Percentiles rank a stretch among this genome's conserved stretches.
These are phyloP conservation scores for Dynastes maya DNA, from an alignment of 2,888 invertebrate species.

Conservation along the genomic window DNA sequence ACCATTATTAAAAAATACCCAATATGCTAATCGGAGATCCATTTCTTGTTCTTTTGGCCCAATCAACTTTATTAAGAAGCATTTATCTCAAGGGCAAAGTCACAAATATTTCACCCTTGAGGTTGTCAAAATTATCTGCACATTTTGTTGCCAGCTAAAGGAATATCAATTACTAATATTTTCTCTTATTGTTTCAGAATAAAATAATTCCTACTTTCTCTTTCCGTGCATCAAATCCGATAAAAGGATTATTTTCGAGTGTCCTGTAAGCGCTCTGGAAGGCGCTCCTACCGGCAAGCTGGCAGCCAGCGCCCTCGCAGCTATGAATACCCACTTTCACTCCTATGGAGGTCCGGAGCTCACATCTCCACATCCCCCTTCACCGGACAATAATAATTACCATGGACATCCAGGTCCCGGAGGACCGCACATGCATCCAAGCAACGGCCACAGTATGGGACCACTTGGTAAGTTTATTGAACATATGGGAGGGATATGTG, in stretches of 20 bases:
- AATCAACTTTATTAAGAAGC: no score
- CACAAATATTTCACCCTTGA: no score
- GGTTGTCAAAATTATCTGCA: no score
- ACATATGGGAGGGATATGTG: no score
- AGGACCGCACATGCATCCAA: constrained; percentile 70
- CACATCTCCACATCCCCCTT: constrained; percentile 84
- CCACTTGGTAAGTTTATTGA: constrained; percentile 64
- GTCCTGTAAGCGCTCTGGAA: constrained; percentile 56
- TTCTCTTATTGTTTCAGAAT: constrained; percentile 33
- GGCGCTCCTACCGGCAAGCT: constrained; percentile 79
- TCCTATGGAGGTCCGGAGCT: constrained; percentile 83
- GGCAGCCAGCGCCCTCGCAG: constrained; percentile 87
- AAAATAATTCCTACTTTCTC: constrained; percentile 2
- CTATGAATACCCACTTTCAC: constrained; percentile 94
- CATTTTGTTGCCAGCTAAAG: no score
- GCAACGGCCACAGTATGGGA: constrained; percentile 71
- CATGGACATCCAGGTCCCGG: constrained; percentile 70
- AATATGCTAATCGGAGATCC: no score
- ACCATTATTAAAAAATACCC: no score
- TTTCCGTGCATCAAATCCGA: constrained; percentile 13
- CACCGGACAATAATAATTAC: constrained; percentile 82
- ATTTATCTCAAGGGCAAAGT: no score
- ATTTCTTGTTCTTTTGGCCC: no score
- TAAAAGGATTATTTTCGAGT: constrained; percentile 48
- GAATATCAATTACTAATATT: no score